phyloP scores from a whole-genome alignment of 2,888 invertebrate genomes.

The Tachystola acroxantha region DNA sequence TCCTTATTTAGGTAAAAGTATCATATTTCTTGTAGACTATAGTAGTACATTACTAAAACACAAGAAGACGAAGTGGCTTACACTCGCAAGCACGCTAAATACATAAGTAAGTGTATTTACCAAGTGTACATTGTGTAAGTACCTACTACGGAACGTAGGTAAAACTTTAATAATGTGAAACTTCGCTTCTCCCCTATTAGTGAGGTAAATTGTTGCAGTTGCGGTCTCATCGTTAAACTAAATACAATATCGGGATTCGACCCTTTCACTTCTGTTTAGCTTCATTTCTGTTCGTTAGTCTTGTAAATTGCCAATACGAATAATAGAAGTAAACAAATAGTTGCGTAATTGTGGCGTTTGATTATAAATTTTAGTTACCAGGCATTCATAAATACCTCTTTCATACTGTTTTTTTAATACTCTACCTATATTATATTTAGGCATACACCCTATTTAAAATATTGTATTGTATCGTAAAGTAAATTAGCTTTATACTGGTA shows the following conservation, averaged over 20 bases:
- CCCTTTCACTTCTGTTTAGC: slow-evolving; percentile 31
- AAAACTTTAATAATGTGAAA: slow-evolving; percentile 35
- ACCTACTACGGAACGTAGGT: slow-evolving; percentile 16
- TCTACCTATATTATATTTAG: no score
- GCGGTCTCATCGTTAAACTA: slow-evolving; percentile 38
- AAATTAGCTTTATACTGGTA: no score
- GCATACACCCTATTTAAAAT: no score
- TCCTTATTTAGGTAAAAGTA: no score
- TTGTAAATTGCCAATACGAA: not conserved
- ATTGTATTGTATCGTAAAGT: no score
- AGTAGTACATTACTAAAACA: slow-evolving; percentile 1
- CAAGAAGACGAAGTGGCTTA: slow-evolving; percentile 21
- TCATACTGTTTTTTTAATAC: no score
- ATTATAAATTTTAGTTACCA: no score
- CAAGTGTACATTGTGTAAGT: slow-evolving; percentile 5
- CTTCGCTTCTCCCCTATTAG: slow-evolving; percentile 26
- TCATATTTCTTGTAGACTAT: no score
- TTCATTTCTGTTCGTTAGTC: slow-evolving; percentile 27
- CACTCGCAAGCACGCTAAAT: slow-evolving; percentile 27
- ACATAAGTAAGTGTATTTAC: slow-evolving; percentile 17
- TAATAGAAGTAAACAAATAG: no score
- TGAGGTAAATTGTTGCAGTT: slow-evolving; percentile 38
- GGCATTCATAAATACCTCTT: no score
- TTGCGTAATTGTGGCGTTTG: no score
- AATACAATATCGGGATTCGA: slow-evolving; percentile 45